Base-by-base conservation (phyloP, 2,113 vertebrate species). In the Mixornis gularis region DNA sequence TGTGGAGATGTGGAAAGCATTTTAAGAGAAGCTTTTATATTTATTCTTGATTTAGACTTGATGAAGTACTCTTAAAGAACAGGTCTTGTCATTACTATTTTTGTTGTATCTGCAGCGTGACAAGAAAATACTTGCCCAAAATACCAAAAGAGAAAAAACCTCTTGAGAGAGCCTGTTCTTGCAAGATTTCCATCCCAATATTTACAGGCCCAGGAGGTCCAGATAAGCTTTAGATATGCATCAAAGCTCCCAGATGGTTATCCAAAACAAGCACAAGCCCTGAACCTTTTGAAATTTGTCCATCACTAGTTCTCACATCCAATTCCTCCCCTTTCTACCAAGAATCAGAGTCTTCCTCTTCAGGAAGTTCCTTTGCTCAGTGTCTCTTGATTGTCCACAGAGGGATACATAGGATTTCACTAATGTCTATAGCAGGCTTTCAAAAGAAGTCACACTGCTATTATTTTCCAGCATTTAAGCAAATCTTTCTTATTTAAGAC, bases 61-160 rank as follows among this genome's bases (percentile, higher is more conserved):
- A 80, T 85, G 70, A 95, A 96, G 89, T 90, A 49, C 81, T 83
- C 85, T 89, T 87, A 87, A 87, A 80, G 52, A 93, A 69, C 55
- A 85, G 79, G 81, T 79, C 82, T 94, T 85, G 71, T 85, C 63
- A 62, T 90, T 86, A 89, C 87, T 94, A 79, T 89, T 96, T 92
- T 80, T 83, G 85, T 49, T 91, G 44, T 85, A 77, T 71, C 95
- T 91, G 51, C 48, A 85, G 64, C 14, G 21, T 70, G 85, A 94
- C 87, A 92, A 85, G 87, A 83, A 93, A 91, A 87, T 73, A 83
- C 87, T 93, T 91, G 71, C 81, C 85, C 76, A 87, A 96, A 94
- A 93, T 87, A 79, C 71, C 22, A 73, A 85, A 89, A 90, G 87
- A 79, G 60, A 16, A 56, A 77, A 79, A 92, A 30, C 9, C 74